Conservation (phyloP, 2,113 vertebrate genomes). For the Colistium nudipinnis region DNA sequence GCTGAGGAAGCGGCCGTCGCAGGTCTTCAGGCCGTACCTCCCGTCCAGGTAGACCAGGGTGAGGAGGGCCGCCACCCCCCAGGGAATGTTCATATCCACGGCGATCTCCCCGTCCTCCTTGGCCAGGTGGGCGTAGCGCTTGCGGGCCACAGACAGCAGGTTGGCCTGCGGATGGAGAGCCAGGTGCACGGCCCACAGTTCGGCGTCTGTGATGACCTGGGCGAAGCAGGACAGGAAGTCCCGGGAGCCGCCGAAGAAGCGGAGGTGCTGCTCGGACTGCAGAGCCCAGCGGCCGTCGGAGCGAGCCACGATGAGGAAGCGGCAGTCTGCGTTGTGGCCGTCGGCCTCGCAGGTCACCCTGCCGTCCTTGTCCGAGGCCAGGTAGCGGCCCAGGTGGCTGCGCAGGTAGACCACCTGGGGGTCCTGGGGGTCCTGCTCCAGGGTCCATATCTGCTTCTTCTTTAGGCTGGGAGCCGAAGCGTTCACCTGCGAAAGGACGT, state of each 20-base stretch:
- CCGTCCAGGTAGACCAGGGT: slow-evolving; percentile 91
- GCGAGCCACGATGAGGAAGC: slow-evolving; percentile 90
- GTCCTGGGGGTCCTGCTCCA: slow-evolving; percentile 91
- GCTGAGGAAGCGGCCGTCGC: slow-evolving; percentile 90
- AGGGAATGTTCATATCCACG: slow-evolving; percentile 90
- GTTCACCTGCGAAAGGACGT: slow-evolving; percentile 80
- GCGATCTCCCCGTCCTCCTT: slow-evolving; percentile 88
- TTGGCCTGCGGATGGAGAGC: slow-evolving; percentile 95
- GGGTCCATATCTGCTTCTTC: slow-evolving; percentile 93
- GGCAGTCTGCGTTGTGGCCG: slow-evolving; percentile 82
- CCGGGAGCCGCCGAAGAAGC: slow-evolving; percentile 90
- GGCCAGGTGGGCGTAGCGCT: slow-evolving; percentile 92
- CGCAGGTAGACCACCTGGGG: slow-evolving; percentile 88
- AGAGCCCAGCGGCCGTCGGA: slow-evolving; percentile 94
- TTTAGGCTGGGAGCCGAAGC: slow-evolving; percentile 93
- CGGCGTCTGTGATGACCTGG: slow-evolving; percentile 86
- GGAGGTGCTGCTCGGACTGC: slow-evolving; percentile 89
- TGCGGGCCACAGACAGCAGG: slow-evolving; percentile 90
- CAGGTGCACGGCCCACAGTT: slow-evolving; percentile 94
- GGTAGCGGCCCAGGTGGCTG: slow-evolving; percentile 93
- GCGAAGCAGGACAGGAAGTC: slow-evolving; percentile 95
- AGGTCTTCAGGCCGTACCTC: slow-evolving; percentile 91
- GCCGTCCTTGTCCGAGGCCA: slow-evolving; percentile 91
- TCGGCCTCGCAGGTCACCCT: slow-evolving; percentile 90
- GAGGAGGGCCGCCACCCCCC: slow-evolving; percentile 93